Evolutionary conservation across 2,113 vertebrate genomes (phyloP).

Genomic region (Tamias sibiricus): DNA sequence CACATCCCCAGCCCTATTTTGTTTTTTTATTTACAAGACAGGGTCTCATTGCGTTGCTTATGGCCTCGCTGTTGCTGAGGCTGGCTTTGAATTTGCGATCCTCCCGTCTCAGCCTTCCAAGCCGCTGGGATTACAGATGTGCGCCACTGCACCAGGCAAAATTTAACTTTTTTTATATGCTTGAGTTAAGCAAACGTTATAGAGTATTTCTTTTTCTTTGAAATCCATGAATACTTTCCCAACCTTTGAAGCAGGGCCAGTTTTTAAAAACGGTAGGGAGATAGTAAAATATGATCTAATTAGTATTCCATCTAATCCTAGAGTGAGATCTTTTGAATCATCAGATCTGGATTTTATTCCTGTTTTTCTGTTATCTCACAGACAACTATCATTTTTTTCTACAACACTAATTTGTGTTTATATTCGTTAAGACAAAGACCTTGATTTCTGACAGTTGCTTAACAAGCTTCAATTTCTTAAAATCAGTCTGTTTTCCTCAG

Average conservation of each 20-base stretch:
- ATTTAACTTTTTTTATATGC: neutral
- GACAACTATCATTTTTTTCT: neutral
- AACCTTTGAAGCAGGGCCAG: neutral
- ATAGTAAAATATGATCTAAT: neutral
- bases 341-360: neutral
- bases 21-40: no score
- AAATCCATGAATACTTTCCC: neutral
- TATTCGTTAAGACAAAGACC: conserved; percentile 14
- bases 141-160: no score
- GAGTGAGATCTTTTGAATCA: neutral
- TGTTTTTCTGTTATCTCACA: neutral
- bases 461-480: conserved; percentile 40
- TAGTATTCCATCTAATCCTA: neutral
- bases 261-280: neutral
- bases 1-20: no score
- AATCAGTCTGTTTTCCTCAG: conserved; percentile 19
- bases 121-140: no score
- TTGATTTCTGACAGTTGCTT: conserved; percentile 53
- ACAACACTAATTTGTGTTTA: conserved; percentile 34
- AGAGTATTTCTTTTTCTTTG: neutral
- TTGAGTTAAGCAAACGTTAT: neutral
- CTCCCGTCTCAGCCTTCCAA: no score
- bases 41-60: no score
- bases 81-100: no score
- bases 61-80: no score